Percentiles rank a stretch among this genome's conserved stretches.
phyloP scores from a whole-genome alignment of 2,113 vertebrate genomes.

The Ellobius talpinus region DNA sequence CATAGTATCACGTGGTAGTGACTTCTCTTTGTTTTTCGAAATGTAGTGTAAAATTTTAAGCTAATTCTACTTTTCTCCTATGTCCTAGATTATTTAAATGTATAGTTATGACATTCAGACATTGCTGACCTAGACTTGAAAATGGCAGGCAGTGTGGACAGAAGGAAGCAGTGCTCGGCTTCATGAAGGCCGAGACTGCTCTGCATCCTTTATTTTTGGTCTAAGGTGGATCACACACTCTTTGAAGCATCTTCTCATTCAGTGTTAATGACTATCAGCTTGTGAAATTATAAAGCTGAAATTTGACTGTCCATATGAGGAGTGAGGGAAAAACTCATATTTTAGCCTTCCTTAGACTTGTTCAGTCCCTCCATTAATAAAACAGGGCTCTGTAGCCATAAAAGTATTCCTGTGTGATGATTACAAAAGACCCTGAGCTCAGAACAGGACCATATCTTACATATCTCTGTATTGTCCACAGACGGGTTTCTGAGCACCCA shows the following conservation, averaged over 20 bases:
- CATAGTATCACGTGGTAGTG: background rate
- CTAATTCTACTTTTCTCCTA: background rate
- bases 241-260: background rate
- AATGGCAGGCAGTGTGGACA: background rate
- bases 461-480: background rate
- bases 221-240: background rate
- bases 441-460: background rate
- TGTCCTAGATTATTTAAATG: background rate
- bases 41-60: background rate
- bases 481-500: background rate
- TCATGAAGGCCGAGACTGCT: rapidly evolving
- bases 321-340: background rate
- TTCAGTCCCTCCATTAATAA: background rate
- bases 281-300: no score
- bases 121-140: background rate
- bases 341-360: background rate
- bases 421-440: background rate
- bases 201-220: background rate
- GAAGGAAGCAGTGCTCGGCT: background rate
- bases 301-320: background rate
- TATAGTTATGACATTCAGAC: background rate
- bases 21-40: background rate
- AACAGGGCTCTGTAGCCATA: background rate
- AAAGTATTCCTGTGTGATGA: background rate
- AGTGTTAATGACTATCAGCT: background rate